Conservation (phyloP, 2,797 vertebrate genomes). For the Aratinga solstitialis region DNA sequence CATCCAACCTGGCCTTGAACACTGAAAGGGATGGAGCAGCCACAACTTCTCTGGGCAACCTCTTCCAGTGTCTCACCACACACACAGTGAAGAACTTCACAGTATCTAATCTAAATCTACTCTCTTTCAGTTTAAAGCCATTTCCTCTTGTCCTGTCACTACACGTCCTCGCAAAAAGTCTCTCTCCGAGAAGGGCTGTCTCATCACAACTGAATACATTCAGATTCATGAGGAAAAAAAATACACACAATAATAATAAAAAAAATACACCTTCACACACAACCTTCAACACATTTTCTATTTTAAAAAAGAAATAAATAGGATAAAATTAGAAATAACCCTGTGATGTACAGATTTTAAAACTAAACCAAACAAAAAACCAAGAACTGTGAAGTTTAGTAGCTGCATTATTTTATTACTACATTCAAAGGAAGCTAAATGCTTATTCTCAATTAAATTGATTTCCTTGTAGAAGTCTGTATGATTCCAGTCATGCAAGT, state of each 20-base stretch:
- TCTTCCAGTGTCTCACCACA: not conserved
- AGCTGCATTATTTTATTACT: constrained; percentile 38
- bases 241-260: no score
- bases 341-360: not conserved
- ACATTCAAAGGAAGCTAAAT: not conserved
- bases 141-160: not conserved
- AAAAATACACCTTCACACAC: not conserved
- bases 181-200: not conserved
- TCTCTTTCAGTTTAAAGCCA: not conserved
- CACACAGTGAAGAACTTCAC: not conserved
- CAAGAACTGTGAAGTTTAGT: not conserved
- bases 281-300: not conserved
- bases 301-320: not conserved
- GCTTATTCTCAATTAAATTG: not conserved
- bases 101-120: not conserved
- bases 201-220: not conserved
- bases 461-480: not conserved
- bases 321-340: not conserved
- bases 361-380: not conserved
- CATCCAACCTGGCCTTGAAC: not conserved
- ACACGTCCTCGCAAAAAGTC: not conserved
- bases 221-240: not conserved
- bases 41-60: not conserved
- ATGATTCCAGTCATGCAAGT: constrained; percentile 70
- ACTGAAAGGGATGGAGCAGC: not conserved